Evolutionary conservation across 2,888 invertebrate species (phyloP).

Genomic region (Thyatira batis): DNA sequence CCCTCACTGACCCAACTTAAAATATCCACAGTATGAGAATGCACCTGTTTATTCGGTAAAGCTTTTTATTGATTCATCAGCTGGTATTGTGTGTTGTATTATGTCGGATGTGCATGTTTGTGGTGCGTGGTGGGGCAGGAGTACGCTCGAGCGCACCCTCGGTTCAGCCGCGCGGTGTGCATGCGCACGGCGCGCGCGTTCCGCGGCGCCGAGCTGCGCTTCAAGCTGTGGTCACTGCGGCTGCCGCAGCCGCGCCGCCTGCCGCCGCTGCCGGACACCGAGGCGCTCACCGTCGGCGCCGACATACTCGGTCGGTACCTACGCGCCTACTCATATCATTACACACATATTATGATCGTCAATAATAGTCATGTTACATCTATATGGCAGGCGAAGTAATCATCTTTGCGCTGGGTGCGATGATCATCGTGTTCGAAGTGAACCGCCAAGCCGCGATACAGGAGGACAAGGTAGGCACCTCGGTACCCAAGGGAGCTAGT

Average conservation of each 20-base stretch:
- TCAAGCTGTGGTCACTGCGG: conserved; percentile 37
- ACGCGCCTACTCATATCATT: too few species aligned
- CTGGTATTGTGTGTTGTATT: too few species aligned
- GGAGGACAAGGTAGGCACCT: conserved; percentile 26
- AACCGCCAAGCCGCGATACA: conserved; percentile 46
- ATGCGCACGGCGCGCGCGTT: conserved; percentile 31
- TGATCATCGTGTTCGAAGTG: conserved; percentile 42
- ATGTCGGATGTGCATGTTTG: background rate
- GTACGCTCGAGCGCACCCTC: conserved; percentile 38
- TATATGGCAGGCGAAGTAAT: conserved; percentile 52
- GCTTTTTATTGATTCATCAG: too few species aligned
- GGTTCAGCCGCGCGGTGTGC: conserved; percentile 37
- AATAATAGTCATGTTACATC: too few species aligned
- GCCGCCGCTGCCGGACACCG: conserved; percentile 33
- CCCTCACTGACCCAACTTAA: too few species aligned
- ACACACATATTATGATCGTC: too few species aligned
- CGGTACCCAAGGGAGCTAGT: background rate
- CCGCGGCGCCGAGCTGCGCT: conserved; percentile 36
- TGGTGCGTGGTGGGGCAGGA: conserved; percentile 21
- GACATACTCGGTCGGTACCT: conserved; percentile 51
- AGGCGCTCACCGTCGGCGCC: conserved; percentile 37
- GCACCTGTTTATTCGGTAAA: too few species aligned
- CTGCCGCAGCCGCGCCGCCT: conserved; percentile 27
- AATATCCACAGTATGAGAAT: too few species aligned
- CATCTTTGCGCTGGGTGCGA: conserved; percentile 40